phyloP scores from a whole-genome alignment of 2,888 invertebrate species.

The Aspidiotus destructor region DNA sequence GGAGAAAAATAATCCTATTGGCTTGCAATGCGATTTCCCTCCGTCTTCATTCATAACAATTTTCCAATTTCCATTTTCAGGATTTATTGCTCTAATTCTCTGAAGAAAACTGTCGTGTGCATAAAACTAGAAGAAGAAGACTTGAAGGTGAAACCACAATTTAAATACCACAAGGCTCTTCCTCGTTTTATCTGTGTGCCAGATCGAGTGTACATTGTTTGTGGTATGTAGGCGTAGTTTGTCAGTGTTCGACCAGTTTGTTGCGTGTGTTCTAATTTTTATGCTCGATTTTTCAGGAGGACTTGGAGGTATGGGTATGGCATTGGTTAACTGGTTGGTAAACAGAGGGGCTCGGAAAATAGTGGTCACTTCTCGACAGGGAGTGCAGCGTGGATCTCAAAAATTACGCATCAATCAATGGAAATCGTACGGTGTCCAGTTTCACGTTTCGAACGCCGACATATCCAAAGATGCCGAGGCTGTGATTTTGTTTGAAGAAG shows the following conservation, averaged over 20 bases:
- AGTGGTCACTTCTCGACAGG: constrained; percentile 34
- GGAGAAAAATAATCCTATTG: not conserved
- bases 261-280: not conserved
- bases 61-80: not conserved
- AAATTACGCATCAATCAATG: constrained; percentile 32
- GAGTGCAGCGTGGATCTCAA: constrained; percentile 34
- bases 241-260: not conserved
- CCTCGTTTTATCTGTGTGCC: constrained; percentile 20
- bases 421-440: constrained; percentile 26
- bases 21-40: too few species aligned
- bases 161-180: constrained; percentile 8
- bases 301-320: constrained; percentile 35
- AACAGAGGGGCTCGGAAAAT: constrained; percentile 33
- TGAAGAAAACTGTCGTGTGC: constrained; percentile 12
- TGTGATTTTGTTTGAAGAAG: constrained; percentile 24
- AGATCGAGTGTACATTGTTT: constrained; percentile 10
- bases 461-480: constrained; percentile 30
- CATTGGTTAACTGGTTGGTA: constrained; percentile 33
- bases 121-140: constrained; percentile 18
- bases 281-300: constrained; percentile 28
- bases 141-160: not conserved
- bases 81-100: not conserved
- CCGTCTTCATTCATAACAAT: too few species aligned
- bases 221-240: constrained; percentile 11
- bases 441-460: constrained; percentile 32